These are phyloP conservation scores for Limnephilus rhombicus DNA, from an alignment of 2,888 invertebrate genomes.

Conservation along the genomic window DNA sequence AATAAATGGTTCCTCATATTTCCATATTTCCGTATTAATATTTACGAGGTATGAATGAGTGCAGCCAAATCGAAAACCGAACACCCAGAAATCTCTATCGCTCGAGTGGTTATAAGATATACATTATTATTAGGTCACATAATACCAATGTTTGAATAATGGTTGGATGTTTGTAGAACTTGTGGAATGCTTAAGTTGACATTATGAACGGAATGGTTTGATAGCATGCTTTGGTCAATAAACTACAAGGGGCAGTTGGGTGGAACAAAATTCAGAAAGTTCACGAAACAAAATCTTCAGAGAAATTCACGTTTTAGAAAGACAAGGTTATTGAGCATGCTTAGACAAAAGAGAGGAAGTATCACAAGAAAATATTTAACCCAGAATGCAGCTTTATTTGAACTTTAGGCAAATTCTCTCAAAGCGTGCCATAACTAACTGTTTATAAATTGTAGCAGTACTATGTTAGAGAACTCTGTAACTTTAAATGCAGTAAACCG, in stretches of 20 bases:
- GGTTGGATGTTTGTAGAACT: not conserved
- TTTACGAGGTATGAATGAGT: too few species aligned
- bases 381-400: not conserved
- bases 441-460: not conserved
- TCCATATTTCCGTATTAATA: too few species aligned
- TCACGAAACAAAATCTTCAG: slow-evolving; percentile 1
- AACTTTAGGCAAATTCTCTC: not conserved
- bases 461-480: not conserved
- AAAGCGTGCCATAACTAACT: not conserved
- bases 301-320: not conserved
- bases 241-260: slow-evolving; percentile 55
- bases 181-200: not conserved
- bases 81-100: too few species aligned
- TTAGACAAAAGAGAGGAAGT: not conserved
- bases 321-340: not conserved
- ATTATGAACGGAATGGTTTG: not conserved
- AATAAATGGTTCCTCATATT: too few species aligned
- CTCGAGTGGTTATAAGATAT: not conserved
- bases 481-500: not conserved
- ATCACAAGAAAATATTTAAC: not conserved
- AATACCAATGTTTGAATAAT: not conserved
- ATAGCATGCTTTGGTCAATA: slow-evolving; percentile 55
- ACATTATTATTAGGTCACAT: not conserved
- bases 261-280: slow-evolving; percentile 61
- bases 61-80: too few species aligned